Base-by-base conservation (phyloP, 2,888 invertebrate genomes). In the Cephus rjabovi region DNA sequence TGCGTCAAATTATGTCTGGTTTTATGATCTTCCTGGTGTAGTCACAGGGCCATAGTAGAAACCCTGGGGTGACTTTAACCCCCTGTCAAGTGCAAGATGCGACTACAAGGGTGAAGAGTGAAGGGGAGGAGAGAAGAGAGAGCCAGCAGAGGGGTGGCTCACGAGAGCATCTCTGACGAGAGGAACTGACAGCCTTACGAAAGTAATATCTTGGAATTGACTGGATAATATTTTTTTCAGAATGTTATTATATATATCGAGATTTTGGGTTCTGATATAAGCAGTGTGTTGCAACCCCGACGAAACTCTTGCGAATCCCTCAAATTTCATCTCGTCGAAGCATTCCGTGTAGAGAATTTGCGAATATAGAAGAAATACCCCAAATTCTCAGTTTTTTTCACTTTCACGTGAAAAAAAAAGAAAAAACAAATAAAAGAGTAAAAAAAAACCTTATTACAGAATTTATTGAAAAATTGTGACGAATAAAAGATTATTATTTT, bases 1-100 rank as follows among this genome's bases (percentile, higher is more conserved):
- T 82, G 82, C 82, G 84, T 83, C 83, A 82, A 84, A 86, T 86
- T 85, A 85, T 85, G 82, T 85, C 83, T 79, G 82, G 80, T 84
- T 84, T 84, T 85, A 84, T 86, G 82, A 83, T 83, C 79, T 82
- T 82, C 83, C 77, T 81, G 81, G 70, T 33, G 70, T 31, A 70
- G 70, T 33, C 33, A 15, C 15, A 40, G 40, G 40, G 15, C 15
- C 15, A 40, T 15, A 30, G 70, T 2, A 9, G 70, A 30, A 33
- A n/a, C 70, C 33, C 70, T 30, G 33, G 31, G 70, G 33, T 70
- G 70, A 70, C 33, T 70, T 70, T 31, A 12, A 30, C 30, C 70
- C 70, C 30, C 33, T 70, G 33, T 70, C 70, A 70, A 70, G 30
- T 33, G 70, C 33, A 70, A 40, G 40, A 40, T 40, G 15, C 40